Conservation (phyloP, 2,888 invertebrate species). For the Ferrisia virgata region DNA sequence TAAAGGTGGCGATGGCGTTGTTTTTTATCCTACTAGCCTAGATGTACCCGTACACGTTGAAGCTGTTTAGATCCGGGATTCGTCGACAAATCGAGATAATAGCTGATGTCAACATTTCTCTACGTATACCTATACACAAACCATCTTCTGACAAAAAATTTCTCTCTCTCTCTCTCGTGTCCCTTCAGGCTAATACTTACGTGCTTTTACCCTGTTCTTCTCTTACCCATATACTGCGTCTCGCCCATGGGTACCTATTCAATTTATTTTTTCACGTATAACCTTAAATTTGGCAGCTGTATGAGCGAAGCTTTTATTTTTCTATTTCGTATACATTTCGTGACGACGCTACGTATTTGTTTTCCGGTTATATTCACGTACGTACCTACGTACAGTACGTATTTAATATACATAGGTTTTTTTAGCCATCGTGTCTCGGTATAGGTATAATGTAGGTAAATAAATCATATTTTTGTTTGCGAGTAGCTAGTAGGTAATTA, state of each 20-base stretch:
- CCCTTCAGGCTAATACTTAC: neutral
- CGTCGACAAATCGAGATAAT: neutral
- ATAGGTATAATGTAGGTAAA: neutral
- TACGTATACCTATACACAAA: too few relatives aligned
- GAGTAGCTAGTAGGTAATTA: neutral
- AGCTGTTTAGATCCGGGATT: neutral
- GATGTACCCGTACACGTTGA: neutral
- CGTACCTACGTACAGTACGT: too few relatives aligned
- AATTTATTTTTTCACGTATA: neutral
- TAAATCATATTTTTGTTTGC: neutral
- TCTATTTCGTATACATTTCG: neutral
- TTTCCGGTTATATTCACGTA: neutral
- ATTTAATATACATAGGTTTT: neutral
- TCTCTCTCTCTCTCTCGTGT: neutral
- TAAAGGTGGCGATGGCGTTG: neutral
- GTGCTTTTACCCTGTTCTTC: neutral
- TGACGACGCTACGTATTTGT: neutral
- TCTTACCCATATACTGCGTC: too few relatives aligned
- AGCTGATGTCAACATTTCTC: neutral
- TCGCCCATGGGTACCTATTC: too few relatives aligned
- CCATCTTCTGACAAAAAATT: neutral
- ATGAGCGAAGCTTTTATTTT: neutral
- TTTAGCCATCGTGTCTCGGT: neutral
- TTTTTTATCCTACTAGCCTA: neutral
- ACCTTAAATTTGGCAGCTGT: neutral